A percentile compares a stretch with the other conserved stretches of the same genome.
Evolutionary conservation across 53 echinoderm and acorn worm genomes (phyloP).

Genomic region (Henricia sp.): DNA sequence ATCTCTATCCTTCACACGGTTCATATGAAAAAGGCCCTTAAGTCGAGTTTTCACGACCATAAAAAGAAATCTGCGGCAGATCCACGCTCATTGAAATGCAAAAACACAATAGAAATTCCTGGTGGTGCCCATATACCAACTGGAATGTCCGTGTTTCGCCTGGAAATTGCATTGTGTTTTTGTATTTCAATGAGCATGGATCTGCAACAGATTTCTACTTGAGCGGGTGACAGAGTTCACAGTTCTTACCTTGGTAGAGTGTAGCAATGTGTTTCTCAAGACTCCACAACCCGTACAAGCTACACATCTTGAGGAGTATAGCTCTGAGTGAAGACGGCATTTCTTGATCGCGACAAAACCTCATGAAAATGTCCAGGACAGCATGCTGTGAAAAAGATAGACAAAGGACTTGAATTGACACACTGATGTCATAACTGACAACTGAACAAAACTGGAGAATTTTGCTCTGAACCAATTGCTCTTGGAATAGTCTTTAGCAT

Average conservation of each 20-base stretch:
- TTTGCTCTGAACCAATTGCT: too few relatives aligned
- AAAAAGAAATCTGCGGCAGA: too few relatives aligned
- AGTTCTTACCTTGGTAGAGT: conserved; percentile 73
- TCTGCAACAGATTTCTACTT: not conserved
- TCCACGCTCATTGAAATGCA: too few relatives aligned
- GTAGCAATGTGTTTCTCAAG: conserved; percentile 81
- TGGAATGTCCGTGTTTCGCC: too few relatives aligned
- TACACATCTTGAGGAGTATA: conserved; percentile 67
- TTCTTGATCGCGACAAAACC: conserved; percentile 41
- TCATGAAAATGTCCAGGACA: conserved; percentile 55
- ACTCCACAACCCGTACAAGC: conserved; percentile 85
- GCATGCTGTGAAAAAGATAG: conserved; percentile 65
- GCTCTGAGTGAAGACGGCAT: conserved; percentile 45
- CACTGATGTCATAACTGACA: too few relatives aligned
- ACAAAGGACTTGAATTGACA: not conserved
- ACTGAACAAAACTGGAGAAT: too few relatives aligned
- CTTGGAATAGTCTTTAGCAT: too few relatives aligned
- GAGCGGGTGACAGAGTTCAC: not conserved
- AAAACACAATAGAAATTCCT: too few relatives aligned
- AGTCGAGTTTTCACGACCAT: too few relatives aligned
- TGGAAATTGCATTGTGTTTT: too few relatives aligned
- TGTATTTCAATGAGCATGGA: not conserved
- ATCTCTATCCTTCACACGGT: not conserved
- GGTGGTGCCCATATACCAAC: too few relatives aligned
- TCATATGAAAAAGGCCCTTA: too few relatives aligned